Conservation (phyloP, 2,888 invertebrate genomes). For the Eupithecia insigniata region DNA sequence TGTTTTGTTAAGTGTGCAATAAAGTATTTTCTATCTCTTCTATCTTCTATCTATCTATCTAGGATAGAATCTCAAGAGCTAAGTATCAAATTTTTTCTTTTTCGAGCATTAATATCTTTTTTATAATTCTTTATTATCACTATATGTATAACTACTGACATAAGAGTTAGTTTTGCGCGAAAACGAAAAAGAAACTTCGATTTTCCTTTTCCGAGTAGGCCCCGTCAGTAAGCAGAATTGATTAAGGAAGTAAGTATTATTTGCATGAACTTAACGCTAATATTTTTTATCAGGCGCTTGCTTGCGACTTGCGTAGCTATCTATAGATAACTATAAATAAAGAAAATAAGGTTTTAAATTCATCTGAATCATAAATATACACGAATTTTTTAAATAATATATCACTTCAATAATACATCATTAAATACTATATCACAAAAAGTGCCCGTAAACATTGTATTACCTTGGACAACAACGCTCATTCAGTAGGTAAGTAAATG, state of each 20-base stretch:
- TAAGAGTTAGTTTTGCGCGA: too few species aligned
- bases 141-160: too few species aligned
- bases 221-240: neutral
- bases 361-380: neutral
- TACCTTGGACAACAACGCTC: neutral
- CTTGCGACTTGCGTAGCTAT: neutral
- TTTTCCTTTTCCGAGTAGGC: too few species aligned
- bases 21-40: too few species aligned
- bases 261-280: neutral
- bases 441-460: neutral
- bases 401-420: too few species aligned
- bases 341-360: neutral
- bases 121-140: too few species aligned
- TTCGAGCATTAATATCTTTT: too few species aligned
- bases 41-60: too few species aligned
- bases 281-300: neutral
- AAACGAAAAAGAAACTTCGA: too few species aligned
- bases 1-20: too few species aligned
- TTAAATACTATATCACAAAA: neutral
- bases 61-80: too few species aligned
- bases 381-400: neutral
- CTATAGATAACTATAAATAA: neutral
- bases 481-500: neutral
- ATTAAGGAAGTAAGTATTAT: neutral
- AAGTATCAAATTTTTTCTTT: too few species aligned